Evolutionary conservation across 2,888 invertebrate species (phyloP), one percentile per base, ranked within the genome.

Genomic region (Torymus aiolomorphi): DNA sequence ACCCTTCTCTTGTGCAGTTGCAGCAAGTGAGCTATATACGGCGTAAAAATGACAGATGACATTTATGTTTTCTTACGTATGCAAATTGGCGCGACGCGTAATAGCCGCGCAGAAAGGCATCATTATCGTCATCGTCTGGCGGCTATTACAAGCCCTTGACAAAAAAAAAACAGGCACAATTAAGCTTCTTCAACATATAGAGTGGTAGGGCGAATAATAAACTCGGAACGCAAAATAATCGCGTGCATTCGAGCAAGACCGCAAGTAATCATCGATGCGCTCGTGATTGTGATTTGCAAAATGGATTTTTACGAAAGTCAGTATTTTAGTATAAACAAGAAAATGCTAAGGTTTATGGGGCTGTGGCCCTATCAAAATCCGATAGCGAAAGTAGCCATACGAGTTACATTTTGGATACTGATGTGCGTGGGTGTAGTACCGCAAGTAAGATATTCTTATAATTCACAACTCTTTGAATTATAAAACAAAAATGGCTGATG

Each of bases 271-370:
- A 4, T 61, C 5, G 56, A 51, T 2, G 0, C 13, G 5, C 14
- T 12, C 8, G 10, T 13, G 4, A 2, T n/a, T 3, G 4, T 49
- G 51, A 49, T 13, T n/a, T n/a, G n/a, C n/a, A n/a, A n/a, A 11
- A 67, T 75, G 75, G 75, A 75, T n/a, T 67, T 75, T 67, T 59
- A 24, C 16, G 12, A 75, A 14, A 66, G 67, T 11, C 24, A 24
- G 0, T 75, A 75, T 24, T 75, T 75, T 24, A 63, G 10, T 1
- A 59, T 67, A 2, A 75, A 75, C 11, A 59, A 66, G 20, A 59
- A 20, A 12, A 59, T 75, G 61, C 16, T 67, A 8, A 67, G 13
- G 20, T 57, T 18, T 1, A 20, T 59, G 51, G 67, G 75, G 0
- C 51, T 75, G 10, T 66, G 66, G 75, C 66, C 66, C 1, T 67